phyloP scores from a whole-genome alignment of 2,888 invertebrate genomes.

The Mesochorus sp. region DNA sequence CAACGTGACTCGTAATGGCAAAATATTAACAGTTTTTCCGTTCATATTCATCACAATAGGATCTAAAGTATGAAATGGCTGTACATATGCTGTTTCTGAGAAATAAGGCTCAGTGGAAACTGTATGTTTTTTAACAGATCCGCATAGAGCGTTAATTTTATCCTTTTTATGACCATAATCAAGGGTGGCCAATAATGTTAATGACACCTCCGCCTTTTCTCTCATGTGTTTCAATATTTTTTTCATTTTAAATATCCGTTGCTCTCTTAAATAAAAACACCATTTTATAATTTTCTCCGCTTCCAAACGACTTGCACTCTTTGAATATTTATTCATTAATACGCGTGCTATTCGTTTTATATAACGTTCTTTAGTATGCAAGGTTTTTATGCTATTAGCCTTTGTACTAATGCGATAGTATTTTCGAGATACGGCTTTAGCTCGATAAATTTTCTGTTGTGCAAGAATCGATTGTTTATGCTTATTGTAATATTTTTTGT shows the following conservation, averaged over 20 bases:
- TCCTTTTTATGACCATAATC: neutral
- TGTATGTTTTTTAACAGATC: conserved; percentile 41
- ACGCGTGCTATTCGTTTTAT: neutral
- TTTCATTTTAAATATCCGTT: conserved; percentile 16
- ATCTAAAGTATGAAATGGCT: conserved; percentile 27
- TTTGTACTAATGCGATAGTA: neutral
- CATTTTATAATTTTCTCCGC: too few species aligned
- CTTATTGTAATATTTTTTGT: neutral
- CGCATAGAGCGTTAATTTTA: conserved; percentile 46
- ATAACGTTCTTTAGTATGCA: neutral
- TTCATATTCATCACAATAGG: conserved; percentile 42
- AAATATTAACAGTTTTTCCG: conserved; percentile 50
- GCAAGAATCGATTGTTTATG: neutral
- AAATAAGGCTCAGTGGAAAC: conserved; percentile 55
- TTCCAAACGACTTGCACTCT: conserved; percentile 23
- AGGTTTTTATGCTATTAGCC: neutral
- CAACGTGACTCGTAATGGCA: conserved; percentile 34
- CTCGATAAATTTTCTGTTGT: neutral
- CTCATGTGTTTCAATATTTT: conserved; percentile 8
- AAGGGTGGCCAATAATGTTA: neutral
- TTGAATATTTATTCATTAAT: neutral
- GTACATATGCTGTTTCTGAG: conserved; percentile 49
- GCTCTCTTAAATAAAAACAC: conserved; percentile 30
- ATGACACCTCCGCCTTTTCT: conserved; percentile 21
- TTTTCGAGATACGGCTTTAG: neutral